Evolutionary conservation across 1,140 invertebrate species (phyloP).

Genomic region (Gerris buenoi): DNA sequence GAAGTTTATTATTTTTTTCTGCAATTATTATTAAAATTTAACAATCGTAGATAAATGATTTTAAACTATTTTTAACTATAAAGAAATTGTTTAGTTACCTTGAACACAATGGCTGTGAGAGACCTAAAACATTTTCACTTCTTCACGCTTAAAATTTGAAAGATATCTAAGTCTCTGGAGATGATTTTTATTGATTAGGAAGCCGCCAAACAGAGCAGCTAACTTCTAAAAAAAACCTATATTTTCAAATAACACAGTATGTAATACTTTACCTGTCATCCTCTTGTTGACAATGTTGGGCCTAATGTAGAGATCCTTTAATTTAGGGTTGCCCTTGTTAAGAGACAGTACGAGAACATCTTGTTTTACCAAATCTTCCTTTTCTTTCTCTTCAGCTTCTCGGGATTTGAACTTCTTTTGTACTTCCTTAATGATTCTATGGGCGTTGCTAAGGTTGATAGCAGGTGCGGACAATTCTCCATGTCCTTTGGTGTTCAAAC

Average conservation of each 20-base stretch:
- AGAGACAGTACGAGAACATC: slow-evolving; percentile 90
- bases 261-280: slow-evolving; percentile 53
- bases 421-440: slow-evolving; percentile 95
- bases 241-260: no score
- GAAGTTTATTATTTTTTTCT: no score
- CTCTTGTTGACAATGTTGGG: slow-evolving; percentile 97
- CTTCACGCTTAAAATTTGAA: slow-evolving; percentile 2
- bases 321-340: slow-evolving; percentile 94
- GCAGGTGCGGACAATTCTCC: slow-evolving; percentile 91
- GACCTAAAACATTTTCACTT: not conserved
- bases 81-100: no score
- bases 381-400: slow-evolving; percentile 96
- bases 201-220: no score
- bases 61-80: no score
- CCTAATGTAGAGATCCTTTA: slow-evolving; percentile 96
- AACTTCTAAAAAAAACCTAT: no score
- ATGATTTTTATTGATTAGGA: no score
- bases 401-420: slow-evolving; percentile 97
- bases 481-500: slow-evolving; percentile 93
- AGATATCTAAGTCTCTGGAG: not conserved
- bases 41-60: no score
- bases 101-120: no score
- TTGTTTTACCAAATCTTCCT: slow-evolving; percentile 96
- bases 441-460: slow-evolving; percentile 89
- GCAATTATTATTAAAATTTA: no score